Percentiles rank a stretch among this genome's conserved stretches.
These are phyloP conservation scores for Cyphomyrus plagiostoma DNA, from an alignment of 2,113 vertebrate genomes.

Conservation along the genomic window DNA sequence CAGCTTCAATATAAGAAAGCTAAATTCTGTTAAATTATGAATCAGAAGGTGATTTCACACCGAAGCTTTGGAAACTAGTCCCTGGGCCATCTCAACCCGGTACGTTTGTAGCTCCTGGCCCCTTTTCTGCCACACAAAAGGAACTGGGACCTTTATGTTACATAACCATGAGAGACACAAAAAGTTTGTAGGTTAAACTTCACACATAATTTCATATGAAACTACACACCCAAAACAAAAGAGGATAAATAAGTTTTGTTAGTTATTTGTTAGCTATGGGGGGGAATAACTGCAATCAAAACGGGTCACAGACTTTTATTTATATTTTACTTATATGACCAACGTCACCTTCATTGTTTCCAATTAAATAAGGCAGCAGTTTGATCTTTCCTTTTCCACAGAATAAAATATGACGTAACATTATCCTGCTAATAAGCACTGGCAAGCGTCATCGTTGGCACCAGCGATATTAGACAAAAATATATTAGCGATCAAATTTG, in stretches of 20 bases:
- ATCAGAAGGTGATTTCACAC: neutral
- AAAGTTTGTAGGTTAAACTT: neutral
- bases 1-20: neutral
- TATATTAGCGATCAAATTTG: neutral
- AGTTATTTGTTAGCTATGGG: neutral
- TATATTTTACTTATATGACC: neutral
- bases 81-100: neutral
- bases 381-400: neutral
- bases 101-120: neutral
- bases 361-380: neutral
- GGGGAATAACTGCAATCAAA: neutral
- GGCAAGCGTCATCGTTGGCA: neutral
- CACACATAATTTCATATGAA: neutral
- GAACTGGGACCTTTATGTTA: neutral
- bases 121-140: neutral
- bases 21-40: neutral
- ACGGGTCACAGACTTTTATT: neutral
- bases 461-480: neutral
- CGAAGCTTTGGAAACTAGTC: neutral
- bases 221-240: neutral
- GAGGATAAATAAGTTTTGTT: neutral
- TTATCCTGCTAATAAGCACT: neutral
- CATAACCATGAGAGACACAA: neutral
- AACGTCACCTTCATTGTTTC: neutral
- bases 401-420: neutral